phyloP scores from a whole-genome alignment of 2,113 vertebrate species.

The Cacatua alba region DNA sequence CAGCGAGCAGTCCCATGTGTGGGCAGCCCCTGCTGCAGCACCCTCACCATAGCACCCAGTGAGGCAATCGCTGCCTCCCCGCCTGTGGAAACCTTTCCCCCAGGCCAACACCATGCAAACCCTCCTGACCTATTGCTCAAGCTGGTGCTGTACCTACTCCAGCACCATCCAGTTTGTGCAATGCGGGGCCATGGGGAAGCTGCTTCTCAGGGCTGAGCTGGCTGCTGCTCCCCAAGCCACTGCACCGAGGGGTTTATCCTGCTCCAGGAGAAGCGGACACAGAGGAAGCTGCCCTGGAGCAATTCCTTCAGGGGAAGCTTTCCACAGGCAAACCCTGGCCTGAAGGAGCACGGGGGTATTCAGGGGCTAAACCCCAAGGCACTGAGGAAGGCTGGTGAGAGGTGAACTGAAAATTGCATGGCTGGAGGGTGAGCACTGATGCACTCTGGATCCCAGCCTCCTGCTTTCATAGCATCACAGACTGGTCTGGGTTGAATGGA shows the following conservation, averaged over 20 bases:
- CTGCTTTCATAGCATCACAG: not conserved
- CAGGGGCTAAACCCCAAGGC: not conserved
- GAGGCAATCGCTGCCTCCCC: not conserved
- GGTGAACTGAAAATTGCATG: fast-evolving
- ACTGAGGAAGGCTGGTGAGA: fast-evolving
- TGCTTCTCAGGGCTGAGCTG: not conserved
- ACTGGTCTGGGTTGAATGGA: not conserved
- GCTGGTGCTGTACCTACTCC: not conserved
- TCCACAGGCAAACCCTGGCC: fast-evolving
- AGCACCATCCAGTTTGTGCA: not conserved
- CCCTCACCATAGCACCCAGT: not conserved
- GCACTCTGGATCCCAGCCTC: not conserved
- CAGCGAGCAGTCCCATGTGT: not conserved
- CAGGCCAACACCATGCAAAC: not conserved
- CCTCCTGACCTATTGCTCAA: constrained; percentile 41
- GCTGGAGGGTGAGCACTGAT: not conserved
- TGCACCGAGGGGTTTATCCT: not conserved
- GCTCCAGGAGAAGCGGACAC: fast-evolving
- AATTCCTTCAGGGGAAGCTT: not conserved
- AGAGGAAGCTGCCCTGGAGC: not conserved
- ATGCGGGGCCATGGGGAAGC: fast-evolving
- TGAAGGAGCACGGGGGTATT: fast-evolving
- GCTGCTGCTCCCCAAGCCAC: not conserved
- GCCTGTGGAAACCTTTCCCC: not conserved
- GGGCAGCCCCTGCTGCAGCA: not conserved